Percentiles rank a stretch among this genome's conserved stretches.
phyloP scores from a whole-genome alignment of 2,888 invertebrate genomes.

The Lagria hirta region DNA sequence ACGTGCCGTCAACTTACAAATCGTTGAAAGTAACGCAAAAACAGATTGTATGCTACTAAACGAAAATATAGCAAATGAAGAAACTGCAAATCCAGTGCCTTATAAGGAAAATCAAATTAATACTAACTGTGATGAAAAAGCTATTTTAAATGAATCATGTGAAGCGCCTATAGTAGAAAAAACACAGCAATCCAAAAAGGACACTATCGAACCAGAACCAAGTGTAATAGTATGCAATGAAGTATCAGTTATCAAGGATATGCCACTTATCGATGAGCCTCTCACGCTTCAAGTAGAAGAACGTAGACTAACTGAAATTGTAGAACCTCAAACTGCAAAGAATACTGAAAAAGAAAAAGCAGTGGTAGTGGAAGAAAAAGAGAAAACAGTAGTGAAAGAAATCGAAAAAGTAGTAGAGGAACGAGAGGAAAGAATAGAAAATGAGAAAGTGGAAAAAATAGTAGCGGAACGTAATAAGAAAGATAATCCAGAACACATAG shows the following conservation, averaged over 20 bases:
- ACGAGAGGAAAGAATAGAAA: background rate
- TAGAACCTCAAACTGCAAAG: too few relatives aligned
- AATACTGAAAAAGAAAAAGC: too few relatives aligned
- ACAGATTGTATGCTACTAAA: constrained; percentile 38
- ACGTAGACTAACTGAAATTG: too few relatives aligned
- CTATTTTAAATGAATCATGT: background rate
- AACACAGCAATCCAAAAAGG: constrained; percentile 1
- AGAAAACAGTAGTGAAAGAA: constrained; percentile 1
- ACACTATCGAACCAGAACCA: background rate
- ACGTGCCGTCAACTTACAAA: constrained; percentile 40
- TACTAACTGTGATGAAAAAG: constrained; percentile 16
- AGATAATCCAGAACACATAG: too few relatives aligned
- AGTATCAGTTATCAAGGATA: constrained; percentile 22
- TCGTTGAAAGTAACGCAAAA: constrained; percentile 36
- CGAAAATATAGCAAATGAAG: constrained; percentile 3
- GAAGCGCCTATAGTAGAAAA: constrained; percentile 6
- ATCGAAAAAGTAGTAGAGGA: constrained; percentile 2
- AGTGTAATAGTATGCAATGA: constrained; percentile 9
- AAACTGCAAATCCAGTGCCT: constrained; percentile 13
- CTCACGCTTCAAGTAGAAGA: constrained; percentile 1
- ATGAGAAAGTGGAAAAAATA: too few relatives aligned
- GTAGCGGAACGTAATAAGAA: too few relatives aligned
- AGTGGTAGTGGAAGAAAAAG: background rate
- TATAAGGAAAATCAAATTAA: constrained; percentile 10
- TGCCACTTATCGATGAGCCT: constrained; percentile 28